These are phyloP conservation scores for Nothocercus julius DNA, from an alignment of 2,113 vertebrate species.

Conservation along the genomic window DNA sequence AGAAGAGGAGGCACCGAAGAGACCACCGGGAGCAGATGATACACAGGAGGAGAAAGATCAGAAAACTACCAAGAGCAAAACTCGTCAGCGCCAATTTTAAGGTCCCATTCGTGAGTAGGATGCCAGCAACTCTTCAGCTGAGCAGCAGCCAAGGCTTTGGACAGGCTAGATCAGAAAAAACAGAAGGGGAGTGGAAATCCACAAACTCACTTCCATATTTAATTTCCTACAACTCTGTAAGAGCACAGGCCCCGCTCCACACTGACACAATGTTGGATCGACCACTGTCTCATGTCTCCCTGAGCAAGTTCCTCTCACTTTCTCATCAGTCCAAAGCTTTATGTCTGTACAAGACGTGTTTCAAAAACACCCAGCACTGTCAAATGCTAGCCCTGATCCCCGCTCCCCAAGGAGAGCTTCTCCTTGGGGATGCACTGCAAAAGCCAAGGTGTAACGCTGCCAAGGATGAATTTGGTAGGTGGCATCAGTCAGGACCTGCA, in stretches of 20 bases:
- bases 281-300: background rate
- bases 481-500: background rate
- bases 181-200: background rate
- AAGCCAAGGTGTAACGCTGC: background rate
- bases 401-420: accelerated
- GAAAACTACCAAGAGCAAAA: background rate
- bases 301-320: background rate
- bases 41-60: background rate
- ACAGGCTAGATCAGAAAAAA: background rate
- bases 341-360: background rate
- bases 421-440: background rate
- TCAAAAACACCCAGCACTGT: background rate
- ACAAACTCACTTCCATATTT: background rate
- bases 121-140: background rate
- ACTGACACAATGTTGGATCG: background rate
- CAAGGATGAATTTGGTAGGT: background rate
- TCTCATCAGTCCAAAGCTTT: background rate
- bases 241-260: background rate
- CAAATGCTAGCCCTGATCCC: background rate
- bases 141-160: background rate
- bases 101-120: background rate
- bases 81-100: background rate
- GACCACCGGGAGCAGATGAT: background rate
- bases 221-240: background rate
- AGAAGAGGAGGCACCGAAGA: background rate